Evolutionary conservation across 2,113 vertebrate species (phyloP), one percentile per base, ranked within the genome.

Genomic region (Dunckerocampus dactyliophorus): DNA sequence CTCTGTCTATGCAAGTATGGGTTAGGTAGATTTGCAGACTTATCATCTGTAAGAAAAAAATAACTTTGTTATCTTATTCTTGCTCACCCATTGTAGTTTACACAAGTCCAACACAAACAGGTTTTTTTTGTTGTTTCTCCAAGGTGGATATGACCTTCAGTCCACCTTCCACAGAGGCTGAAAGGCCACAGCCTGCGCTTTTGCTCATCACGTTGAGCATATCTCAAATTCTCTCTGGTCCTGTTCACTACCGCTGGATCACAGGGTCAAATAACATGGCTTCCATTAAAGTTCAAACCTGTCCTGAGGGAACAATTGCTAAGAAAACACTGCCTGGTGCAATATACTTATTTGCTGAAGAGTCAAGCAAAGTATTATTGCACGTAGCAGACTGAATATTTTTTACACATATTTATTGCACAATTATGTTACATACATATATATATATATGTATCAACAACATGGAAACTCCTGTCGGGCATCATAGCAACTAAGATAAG

Each of bases 91-190:
- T 9, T 12, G 48, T 68, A 75, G 82, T 88, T 83, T 84, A 67
- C 75, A 63, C 62, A n/a, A 51, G 62, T 67, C 68, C 56, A 72
- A 76, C 63, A 64, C 4, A 16, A 46, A 31, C 62, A 48, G 3
- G 37, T 20, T 75, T 74, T 64, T 77, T 61, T 71, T 47, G 60
- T 64, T 37, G 28, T 56, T 66, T 75, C 75, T 81, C 62, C 5
- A 37, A 76, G 80, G 69, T 62, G 59, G 34, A 39, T 1, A 28
- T 58, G 69, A 80, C 84, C 77, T 77, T 81, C 57, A 50, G 21
- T 39, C 45, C 31, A 76, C 74, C 65, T 63, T 49, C 60, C 60
- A 42, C 46, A 45, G 28, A 67, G 57, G 52, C 62, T 14, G 21
- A 46, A 45, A 21, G 24, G 58, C 57, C n/a, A 60, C 49, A 45